Base-by-base conservation (phyloP, 2,888 invertebrate species). In the Margaritifera margaritifera region DNA sequence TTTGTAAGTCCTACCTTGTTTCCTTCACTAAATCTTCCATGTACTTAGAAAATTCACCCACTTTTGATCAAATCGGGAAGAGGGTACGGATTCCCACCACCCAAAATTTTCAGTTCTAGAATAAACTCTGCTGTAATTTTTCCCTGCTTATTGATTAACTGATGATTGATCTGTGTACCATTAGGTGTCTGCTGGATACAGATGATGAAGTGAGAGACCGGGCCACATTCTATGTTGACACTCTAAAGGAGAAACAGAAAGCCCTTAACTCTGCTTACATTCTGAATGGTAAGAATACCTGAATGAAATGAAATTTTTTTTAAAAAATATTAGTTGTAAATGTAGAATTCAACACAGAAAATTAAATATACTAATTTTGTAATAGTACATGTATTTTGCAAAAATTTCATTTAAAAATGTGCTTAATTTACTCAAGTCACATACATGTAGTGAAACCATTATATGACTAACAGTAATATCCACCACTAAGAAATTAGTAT, bases 121-220 rank as follows among this genome's bases (percentile, higher is more conserved):
- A 56, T 24, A 19, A 56, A 22, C 56, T 53, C 18, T 56, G 15
- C 24, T 56, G 20, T 2, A 11, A 15, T 4, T 18, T 22, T 56
- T 24, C 11, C 56, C 2, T 19, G 56, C 51, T 61, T 31, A 50
- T 61, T 22, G 20, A 24, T 5, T 0, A 22, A 20, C 31, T 56
- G 8, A 42, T 42, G 42, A 3, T 42, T 42, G 42, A 15, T 42
- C 42, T 42, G 11, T 42, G 15, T 42, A 42, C 42, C 42, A 15
- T 42, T 69, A 84, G 85, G 62, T 88, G 86, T 73, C 90, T 97
- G 57, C 92, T 99, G 92, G 99, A 99, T 88, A 95, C 95, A 0
- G 99, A 99, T 88, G 99, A 99, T 90, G 99, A 99, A 91, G 98
- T 99, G 0, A 92, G 99, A 52, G 99, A 99, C 90, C 92, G 99